phyloP scores from a whole-genome alignment of 2,797 vertebrate genomes.

The Nasua narica region DNA sequence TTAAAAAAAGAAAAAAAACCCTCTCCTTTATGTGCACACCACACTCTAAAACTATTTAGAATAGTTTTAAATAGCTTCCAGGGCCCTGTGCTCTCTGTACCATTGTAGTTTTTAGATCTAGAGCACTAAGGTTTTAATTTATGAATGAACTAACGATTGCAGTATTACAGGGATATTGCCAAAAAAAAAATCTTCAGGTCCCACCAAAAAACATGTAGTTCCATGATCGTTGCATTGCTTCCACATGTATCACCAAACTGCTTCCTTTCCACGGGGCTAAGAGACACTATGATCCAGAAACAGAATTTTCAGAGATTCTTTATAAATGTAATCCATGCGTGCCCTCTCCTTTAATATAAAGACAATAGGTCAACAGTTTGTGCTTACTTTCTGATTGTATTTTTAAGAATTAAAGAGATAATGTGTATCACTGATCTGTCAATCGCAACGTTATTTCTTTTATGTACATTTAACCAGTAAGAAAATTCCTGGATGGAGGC shows the following conservation, averaged over 20 bases:
- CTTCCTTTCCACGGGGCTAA: neutral
- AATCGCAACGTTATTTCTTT: neutral
- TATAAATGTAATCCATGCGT: neutral
- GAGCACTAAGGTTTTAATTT: conserved; percentile 22
- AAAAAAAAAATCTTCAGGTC: neutral
- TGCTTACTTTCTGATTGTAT: conserved; percentile 12
- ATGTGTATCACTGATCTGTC: neutral
- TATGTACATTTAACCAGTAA: conserved; percentile 17
- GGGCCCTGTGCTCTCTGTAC: neutral
- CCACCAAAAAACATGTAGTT: neutral
- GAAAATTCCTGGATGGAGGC: neutral
- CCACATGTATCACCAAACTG: neutral
- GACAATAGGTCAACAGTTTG: neutral
- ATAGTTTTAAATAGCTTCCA: neutral
- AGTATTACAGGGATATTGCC: neutral
- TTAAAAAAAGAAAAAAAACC: neutral
- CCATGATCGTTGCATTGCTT: neutral
- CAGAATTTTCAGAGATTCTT: neutral
- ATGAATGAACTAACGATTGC: conserved; percentile 22
- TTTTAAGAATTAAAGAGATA: conserved; percentile 25
- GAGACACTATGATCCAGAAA: neutral
- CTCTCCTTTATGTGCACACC: neutral
- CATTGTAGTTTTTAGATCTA: conserved; percentile 23
- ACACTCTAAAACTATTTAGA: conserved; percentile 21
- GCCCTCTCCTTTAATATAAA: neutral